Evolutionary conservation across 2,113 vertebrate species (phyloP).

Genomic region (Dromiciops gliroides): DNA sequence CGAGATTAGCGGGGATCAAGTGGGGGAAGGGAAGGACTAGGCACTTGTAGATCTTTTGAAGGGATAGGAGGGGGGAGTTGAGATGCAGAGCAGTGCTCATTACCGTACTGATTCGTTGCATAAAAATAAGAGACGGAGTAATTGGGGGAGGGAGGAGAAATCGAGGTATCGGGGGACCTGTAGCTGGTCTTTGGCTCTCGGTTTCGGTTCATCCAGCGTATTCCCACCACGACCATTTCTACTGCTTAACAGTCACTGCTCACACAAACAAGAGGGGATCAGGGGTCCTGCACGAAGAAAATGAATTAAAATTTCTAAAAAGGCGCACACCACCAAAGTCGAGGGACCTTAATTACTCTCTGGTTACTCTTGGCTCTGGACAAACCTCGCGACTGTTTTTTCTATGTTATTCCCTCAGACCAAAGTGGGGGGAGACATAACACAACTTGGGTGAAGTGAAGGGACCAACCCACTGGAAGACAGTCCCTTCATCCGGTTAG

Average conservation of each 20-base stretch:
- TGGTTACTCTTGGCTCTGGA: not conserved
- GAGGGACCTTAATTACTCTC: not conserved
- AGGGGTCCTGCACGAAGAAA: not conserved
- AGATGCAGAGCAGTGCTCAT: no score
- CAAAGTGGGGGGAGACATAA: not conserved
- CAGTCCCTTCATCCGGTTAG: not conserved
- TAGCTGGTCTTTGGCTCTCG: not conserved
- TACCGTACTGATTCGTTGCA: not conserved
- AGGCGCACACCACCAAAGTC: not conserved
- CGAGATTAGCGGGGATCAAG: not conserved
- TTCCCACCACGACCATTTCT: not conserved
- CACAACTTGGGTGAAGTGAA: not conserved
- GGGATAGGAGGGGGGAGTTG: not conserved
- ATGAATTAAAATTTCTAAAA: not conserved
- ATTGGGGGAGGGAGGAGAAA: not conserved
- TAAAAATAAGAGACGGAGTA: not conserved
- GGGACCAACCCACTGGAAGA: not conserved
- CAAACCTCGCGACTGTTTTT: not conserved
- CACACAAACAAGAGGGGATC: not conserved
- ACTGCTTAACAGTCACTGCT: not conserved
- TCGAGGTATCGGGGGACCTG: not conserved
- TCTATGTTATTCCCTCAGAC: not conserved
- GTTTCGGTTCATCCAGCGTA: not conserved
- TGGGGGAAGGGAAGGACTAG: not conserved
- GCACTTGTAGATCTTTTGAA: not conserved